Base-by-base conservation (phyloP, 2,888 invertebrate genomes). In the Allolobophora icterica region DNA sequence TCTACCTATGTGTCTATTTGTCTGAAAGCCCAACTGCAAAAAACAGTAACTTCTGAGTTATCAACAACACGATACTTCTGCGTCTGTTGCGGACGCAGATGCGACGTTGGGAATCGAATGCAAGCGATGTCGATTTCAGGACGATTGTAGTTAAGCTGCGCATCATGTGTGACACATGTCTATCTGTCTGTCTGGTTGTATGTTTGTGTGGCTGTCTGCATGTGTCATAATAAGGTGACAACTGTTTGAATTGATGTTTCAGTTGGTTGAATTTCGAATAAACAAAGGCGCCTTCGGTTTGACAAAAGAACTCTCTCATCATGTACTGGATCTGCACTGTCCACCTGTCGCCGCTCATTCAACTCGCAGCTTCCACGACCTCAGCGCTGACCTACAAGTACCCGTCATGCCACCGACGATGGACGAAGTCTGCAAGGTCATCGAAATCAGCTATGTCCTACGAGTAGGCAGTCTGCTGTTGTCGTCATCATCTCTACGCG, bases 221-320 rank as follows among this genome's bases (percentile, higher is more conserved):
- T n/a, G 17, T n/a, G 71, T 71, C 52, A 6, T 52, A 8, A 24
- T 52, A 24, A 8, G 24, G 21, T 52, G 24, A 24, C 5, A 1
- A 17, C n/a, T 11, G 24, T 45, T 45, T 45, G 1, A 45, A 1
- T 45, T 71, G 71, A 71, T 71, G 30, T n/a, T 71, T 19, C 96
- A 97, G 96, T 96, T 97, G 94, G 97, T 97, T 91, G 97, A 97
- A 94, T 97, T 97, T 94, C 97, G 97, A 95, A 97, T 97, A 93
- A 97, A 97, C 94, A 96, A 97, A 93, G 97, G 97, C 38, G 97
- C 97, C 19, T 95, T 97, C 91, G 97, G 97, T 0, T 96, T 97
- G 91, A 97, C 96, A 93, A 97, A 97, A 94, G 97, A 97, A 93
- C 94, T 96, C 89, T 96, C 96, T 93, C 97, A 97, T 94, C 96